phyloP scores from a whole-genome alignment of 23 tunicate genomes.

The Clavelina lepadiformis region DNA sequence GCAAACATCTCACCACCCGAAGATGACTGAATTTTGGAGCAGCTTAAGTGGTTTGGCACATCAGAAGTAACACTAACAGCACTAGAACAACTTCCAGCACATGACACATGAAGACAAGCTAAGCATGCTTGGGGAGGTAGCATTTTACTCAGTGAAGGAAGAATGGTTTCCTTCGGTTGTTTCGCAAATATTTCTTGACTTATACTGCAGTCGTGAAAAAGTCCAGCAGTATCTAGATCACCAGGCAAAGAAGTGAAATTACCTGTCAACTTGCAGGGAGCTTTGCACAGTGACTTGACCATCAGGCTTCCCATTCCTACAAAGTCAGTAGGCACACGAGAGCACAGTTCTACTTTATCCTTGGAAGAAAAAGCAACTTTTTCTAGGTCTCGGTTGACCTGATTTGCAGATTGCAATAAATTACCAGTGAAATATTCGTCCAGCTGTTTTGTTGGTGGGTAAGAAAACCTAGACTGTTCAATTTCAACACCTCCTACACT shows the following conservation, averaged over 20 bases:
- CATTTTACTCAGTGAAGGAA: too few relatives aligned
- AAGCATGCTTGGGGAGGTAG: too few relatives aligned
- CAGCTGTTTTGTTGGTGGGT: constrained; percentile 7
- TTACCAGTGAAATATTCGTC: neutral
- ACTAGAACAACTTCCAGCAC: neutral
- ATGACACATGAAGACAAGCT: too few relatives aligned
- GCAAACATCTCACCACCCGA: too few relatives aligned
- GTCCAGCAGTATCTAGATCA: too few relatives aligned
- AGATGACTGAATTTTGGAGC: too few relatives aligned
- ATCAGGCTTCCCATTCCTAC: neutral
- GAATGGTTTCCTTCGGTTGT: too few relatives aligned
- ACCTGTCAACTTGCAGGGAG: neutral
- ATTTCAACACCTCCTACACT: constrained; percentile 13
- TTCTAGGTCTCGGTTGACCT: neutral
- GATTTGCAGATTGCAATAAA: constrained; percentile 2
- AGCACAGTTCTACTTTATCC: neutral
- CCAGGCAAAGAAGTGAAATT: neutral
- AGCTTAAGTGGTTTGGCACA: too few relatives aligned
- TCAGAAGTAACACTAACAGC: neutral
- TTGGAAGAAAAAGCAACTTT: neutral
- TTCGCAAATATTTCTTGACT: too few relatives aligned
- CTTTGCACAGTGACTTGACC: neutral
- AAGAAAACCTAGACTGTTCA: constrained; percentile 7
- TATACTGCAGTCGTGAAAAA: too few relatives aligned
- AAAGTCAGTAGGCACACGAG: neutral